Evolutionary conservation across 2,797 vertebrate genomes (phyloP).

Genomic region (Psittacula echo): DNA sequence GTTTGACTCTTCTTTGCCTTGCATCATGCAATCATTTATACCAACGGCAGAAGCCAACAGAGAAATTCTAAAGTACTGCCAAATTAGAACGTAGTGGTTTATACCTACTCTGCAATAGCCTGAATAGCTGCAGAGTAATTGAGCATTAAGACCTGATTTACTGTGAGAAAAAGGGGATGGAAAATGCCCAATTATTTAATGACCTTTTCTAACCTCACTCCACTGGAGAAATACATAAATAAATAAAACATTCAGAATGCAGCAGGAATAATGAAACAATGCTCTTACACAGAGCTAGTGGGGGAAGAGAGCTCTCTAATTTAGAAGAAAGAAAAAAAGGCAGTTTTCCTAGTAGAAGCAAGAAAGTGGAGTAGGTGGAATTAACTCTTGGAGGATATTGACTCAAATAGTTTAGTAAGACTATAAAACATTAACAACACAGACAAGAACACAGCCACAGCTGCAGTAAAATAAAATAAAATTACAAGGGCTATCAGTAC

Average conservation of each 20-base stretch:
- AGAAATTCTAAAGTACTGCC: slow-evolving; percentile 2
- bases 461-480: background rate
- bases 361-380: background rate
- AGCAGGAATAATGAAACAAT: slow-evolving; percentile 23
- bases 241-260: slow-evolving; percentile 30
- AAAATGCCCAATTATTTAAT: slow-evolving; percentile 61
- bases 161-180: slow-evolving; percentile 17
- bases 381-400: background rate
- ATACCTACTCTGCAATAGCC: background rate
- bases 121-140: slow-evolving; percentile 37
- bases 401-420: background rate
- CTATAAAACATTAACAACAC: background rate
- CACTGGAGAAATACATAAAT: slow-evolving; percentile 36
- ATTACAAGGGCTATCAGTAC: background rate
- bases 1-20: background rate
- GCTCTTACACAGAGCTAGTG: background rate
- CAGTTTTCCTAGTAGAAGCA: background rate
- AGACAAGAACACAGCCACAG: background rate
- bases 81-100: slow-evolving; percentile 10
- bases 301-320: background rate
- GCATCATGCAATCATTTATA: background rate
- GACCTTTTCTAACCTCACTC: slow-evolving; percentile 26
- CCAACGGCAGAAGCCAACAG: background rate
- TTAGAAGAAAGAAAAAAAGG: background rate
- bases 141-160: slow-evolving; percentile 44